Percentiles rank a stretch among this genome's conserved stretches.
These are phyloP conservation scores for Otolemur crassicaudatus DNA, from an alignment of 2,797 vertebrate genomes.

Conservation along the genomic window DNA sequence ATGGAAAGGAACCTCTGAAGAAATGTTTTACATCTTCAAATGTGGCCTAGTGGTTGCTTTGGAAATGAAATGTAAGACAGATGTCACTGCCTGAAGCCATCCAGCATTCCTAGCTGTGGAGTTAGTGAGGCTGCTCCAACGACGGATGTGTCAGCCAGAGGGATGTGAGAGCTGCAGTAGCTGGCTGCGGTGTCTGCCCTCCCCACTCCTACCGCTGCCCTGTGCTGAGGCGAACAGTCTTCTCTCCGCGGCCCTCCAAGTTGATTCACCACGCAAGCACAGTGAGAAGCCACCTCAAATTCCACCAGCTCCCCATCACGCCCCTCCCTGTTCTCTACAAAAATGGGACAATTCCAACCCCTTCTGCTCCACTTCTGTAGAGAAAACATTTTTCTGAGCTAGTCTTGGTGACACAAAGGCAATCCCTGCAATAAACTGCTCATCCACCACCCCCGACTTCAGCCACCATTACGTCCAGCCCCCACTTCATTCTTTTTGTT, in stretches of 20 bases:
- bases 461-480: background rate
- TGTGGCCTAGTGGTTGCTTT: background rate
- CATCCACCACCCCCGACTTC: background rate
- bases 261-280: fast-evolving
- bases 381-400: background rate
- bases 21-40: background rate
- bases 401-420: background rate
- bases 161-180: background rate
- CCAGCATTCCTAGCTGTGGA: background rate
- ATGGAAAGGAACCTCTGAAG: background rate
- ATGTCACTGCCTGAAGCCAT: background rate
- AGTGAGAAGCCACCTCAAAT: background rate
- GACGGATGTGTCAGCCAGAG: background rate
- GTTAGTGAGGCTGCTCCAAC: background rate
- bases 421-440: background rate
- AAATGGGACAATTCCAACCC: background rate
- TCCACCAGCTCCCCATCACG: background rate
- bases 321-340: background rate
- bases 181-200: background rate
- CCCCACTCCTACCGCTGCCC: background rate
- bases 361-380: background rate
- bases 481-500: background rate
- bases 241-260: background rate
- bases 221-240: too few relatives aligned
- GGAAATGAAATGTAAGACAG: background rate